Conservation (phyloP, 2,888 invertebrate genomes). For the Thysanoteuthis rhombus region DNA sequence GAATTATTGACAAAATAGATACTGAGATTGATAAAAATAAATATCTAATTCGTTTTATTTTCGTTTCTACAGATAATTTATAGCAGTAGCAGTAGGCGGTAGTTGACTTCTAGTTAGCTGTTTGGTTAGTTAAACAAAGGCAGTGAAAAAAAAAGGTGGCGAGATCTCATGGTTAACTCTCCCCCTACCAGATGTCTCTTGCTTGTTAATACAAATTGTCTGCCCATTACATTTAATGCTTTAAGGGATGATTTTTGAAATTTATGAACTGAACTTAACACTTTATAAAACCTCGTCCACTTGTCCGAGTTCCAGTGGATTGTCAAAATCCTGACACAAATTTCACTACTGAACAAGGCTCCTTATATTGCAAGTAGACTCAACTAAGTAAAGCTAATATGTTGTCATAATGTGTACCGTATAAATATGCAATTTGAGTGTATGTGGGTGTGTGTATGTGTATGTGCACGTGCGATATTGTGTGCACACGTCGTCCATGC, state of each 20-base stretch:
- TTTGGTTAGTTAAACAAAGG: background rate
- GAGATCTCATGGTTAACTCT: background rate
- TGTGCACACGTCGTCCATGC: background rate
- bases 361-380: background rate
- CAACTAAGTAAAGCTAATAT: background rate
- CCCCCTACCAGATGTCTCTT: background rate
- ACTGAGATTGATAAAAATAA: background rate
- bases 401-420: background rate
- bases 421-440: background rate
- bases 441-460: background rate
- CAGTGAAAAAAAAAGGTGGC: background rate
- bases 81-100: constrained; percentile 12
- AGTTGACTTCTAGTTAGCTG: background rate
- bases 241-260: background rate
- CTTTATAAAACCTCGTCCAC: background rate
- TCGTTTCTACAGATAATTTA: too few relatives aligned
- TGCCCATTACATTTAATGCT: background rate
- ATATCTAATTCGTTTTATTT: background rate
- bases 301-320: background rate
- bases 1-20: background rate
- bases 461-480: too few relatives aligned
- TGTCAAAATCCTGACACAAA: background rate
- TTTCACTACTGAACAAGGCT: background rate
- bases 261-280: too few relatives aligned
- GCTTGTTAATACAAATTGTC: background rate